A percentile compares a stretch with the other conserved stretches of the same genome.
phyloP scores from a whole-genome alignment of 30 jellyfish, hydroid and myxozoan genomes.

The Rhopilema esculentum region DNA sequence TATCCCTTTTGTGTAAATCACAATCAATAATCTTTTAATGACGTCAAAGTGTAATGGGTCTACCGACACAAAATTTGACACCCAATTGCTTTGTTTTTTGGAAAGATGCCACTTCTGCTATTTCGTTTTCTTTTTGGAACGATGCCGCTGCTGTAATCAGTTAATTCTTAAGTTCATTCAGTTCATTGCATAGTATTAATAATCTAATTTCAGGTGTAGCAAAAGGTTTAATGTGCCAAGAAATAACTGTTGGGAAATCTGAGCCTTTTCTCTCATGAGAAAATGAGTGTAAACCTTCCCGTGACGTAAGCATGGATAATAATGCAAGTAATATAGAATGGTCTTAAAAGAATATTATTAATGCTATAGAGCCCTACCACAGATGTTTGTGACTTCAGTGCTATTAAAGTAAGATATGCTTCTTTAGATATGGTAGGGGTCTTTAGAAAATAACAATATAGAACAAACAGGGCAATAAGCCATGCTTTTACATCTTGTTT shows the following conservation, averaged over 20 bases:
- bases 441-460: background rate
- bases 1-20: too few relatives aligned
- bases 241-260: background rate
- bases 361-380: background rate
- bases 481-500: background rate
- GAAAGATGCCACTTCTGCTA: too few relatives aligned
- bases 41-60: too few relatives aligned
- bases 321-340: background rate
- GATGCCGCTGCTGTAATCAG: too few relatives aligned
- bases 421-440: background rate
- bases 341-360: background rate
- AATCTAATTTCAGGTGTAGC: too few relatives aligned
- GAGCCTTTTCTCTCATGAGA: background rate
- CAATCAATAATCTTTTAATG: too few relatives aligned
- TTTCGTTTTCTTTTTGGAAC: too few relatives aligned
- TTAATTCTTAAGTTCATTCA: too few relatives aligned
- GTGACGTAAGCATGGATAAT: background rate
- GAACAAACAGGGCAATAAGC: background rate
- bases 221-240: too few relatives aligned
- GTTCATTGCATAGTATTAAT: too few relatives aligned
- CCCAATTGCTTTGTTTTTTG: too few relatives aligned
- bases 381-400: background rate
- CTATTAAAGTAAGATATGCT: background rate
- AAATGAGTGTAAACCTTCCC: background rate
- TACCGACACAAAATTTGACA: too few relatives aligned